Evolutionary conservation across 1,140 invertebrate species (phyloP), one percentile per base, ranked within the genome.

Genomic region (Tetramorium simillimum): DNA sequence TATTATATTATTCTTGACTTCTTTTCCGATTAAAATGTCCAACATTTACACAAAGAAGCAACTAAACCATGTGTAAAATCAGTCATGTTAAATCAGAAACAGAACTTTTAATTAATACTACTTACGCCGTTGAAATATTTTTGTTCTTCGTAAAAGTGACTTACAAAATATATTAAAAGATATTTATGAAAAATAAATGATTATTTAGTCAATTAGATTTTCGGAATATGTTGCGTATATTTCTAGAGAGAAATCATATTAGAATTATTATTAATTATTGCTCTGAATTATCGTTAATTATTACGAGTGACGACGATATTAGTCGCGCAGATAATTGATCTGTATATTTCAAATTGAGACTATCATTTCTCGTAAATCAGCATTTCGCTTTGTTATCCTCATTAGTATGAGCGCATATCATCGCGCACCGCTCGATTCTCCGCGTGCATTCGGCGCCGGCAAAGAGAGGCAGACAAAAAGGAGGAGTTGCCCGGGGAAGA

Each of bases 331-430:
- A n/a, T 9, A 18, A 28, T 40, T 24, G 14, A 9, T 46, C 37
- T 28, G 16, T 53, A 51, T n/a, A 28, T 24, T 40, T 53, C 33
- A 53, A 24, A 12, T 58, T 33, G 9, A 72, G 40, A 12, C 28
- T 56, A 72, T 43, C 37, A 9, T 58, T 82, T 73, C 51, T 82
- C 40, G 24, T 46, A 58, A 60, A 77, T 51, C 88, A 82, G 87
- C 73, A 43, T 69, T 69, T 49, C 69, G 75, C 65, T 89, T 89
- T 89, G 82, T 82, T 77, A 76, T 78, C n/a, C 87, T 85, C 69
- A 86, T 88, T 89, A 89, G 76, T 77, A 63, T 9, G 65, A 69
- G 73, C 53, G 58, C 82, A 49, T 65, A 78, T 63, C 82, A 65
- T 85, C 73, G 14, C 24, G 37, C 51, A 63, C 24, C 46, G 62